Evolutionary conservation across 2,113 vertebrate genomes (phyloP).

Genomic region (Rhabdornis inornatus): DNA sequence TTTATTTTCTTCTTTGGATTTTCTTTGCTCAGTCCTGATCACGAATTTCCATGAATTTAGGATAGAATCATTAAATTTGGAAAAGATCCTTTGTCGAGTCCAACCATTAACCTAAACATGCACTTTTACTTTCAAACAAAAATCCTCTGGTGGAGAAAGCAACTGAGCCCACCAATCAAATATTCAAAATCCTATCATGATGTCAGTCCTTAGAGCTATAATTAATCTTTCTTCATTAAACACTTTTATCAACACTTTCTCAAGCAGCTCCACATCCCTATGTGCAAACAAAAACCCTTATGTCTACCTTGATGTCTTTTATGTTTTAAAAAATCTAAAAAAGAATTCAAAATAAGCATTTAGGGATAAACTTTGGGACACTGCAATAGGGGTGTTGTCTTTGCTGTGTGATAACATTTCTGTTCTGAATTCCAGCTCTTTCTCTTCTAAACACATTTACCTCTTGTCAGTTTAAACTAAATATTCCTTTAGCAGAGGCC

Average conservation of each 20-base stretch:
- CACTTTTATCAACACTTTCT: background rate
- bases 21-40: background rate
- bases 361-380: background rate
- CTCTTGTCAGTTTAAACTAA: background rate
- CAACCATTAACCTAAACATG: background rate
- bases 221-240: background rate
- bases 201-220: background rate
- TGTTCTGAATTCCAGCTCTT: background rate
- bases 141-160: background rate
- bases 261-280: background rate
- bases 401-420: fast-evolving
- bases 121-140: background rate
- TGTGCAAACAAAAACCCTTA: background rate
- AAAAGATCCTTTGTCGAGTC: fast-evolving
- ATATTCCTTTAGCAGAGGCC: background rate
- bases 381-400: background rate
- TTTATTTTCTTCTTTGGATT: background rate
- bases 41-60: background rate
- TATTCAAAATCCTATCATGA: background rate
- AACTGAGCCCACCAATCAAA: background rate
- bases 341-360: background rate
- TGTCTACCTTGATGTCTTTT: background rate
- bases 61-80: background rate
- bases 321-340: background rate
- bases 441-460: background rate